These are phyloP conservation scores for Cydia pomonella DNA, from an alignment of 1,140 invertebrate species.

Conservation along the genomic window DNA sequence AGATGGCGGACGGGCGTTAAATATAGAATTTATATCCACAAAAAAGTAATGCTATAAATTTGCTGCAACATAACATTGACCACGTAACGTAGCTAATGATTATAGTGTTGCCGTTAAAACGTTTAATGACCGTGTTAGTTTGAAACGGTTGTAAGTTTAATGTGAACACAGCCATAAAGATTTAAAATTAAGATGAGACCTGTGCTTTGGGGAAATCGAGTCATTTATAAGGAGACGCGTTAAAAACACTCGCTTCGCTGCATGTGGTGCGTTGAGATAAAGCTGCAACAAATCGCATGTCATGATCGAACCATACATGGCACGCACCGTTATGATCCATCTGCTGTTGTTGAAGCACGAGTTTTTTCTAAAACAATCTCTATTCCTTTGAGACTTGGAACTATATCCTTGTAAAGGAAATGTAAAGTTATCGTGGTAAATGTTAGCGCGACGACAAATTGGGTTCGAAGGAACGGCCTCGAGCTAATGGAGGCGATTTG, in stretches of 20 bases:
- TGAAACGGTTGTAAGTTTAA: constrained; percentile 20
- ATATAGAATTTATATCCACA: constrained; percentile 28
- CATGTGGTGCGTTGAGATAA: constrained; percentile 41
- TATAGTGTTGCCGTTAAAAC: constrained; percentile 24
- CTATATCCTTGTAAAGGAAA: not conserved
- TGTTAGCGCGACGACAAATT: constrained; percentile 51
- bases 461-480: constrained; percentile 40
- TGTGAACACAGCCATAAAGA: constrained; percentile 21
- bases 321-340: constrained; percentile 57
- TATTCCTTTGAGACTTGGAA: constrained; percentile 36
- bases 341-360: constrained; percentile 36
- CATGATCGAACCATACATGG: constrained; percentile 59
- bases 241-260: constrained; percentile 20
- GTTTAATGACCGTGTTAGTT: constrained; percentile 31
- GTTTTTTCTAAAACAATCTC: constrained; percentile 42
- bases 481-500: constrained; percentile 30
- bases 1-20: constrained; percentile 22
- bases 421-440: constrained; percentile 33
- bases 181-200: constrained; percentile 19
- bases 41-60: constrained; percentile 7
- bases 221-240: constrained; percentile 1
- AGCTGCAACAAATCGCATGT: constrained; percentile 63
- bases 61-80: constrained; percentile 6
- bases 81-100: constrained; percentile 28
- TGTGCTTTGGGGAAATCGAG: constrained; percentile 11